A percentile compares a stretch with the other conserved stretches of the same genome.
Conservation (phyloP, 2,797 vertebrate species). For the Melanotaenia trifasciata region DNA sequence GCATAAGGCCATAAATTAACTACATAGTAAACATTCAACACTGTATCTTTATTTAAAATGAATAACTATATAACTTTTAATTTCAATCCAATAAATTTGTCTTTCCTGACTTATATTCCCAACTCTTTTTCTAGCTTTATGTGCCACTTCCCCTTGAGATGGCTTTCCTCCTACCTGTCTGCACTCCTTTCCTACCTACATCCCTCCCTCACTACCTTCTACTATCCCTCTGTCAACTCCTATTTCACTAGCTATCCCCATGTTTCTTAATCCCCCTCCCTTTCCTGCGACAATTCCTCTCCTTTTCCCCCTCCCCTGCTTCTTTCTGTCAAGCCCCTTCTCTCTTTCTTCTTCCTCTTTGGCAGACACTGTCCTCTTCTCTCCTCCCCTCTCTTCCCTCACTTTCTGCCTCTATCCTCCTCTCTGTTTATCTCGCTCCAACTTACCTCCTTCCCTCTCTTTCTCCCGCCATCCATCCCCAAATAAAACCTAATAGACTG, state of each 20-base stretch:
- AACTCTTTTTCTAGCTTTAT: slow-evolving; percentile 17
- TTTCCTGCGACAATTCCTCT: slow-evolving; percentile 61
- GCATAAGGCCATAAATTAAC: neutral
- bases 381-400: slow-evolving; percentile 32
- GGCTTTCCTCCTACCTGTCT: slow-evolving; percentile 55
- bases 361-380: slow-evolving; percentile 39
- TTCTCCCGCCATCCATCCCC: slow-evolving; percentile 17
- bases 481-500: slow-evolving; percentile 69
- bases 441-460: slow-evolving; percentile 6
- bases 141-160: slow-evolving; percentile 45
- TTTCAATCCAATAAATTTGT: slow-evolving; percentile 26
- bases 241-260: slow-evolving; percentile 52
- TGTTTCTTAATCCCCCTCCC: slow-evolving; percentile 64
- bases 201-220: slow-evolving; percentile 24
- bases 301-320: slow-evolving; percentile 47
- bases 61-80: slow-evolving; percentile 6
- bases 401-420: neutral
- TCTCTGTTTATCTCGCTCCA: slow-evolving; percentile 34
- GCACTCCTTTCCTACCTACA: slow-evolving; percentile 28
- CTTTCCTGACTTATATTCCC: slow-evolving; percentile 10
- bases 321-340: slow-evolving; percentile 42
- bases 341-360: slow-evolving; percentile 24
- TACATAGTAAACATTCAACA: neutral
- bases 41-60: slow-evolving; percentile 49
- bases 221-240: slow-evolving; percentile 63